Conservation (phyloP, 2,888 invertebrate genomes). For the Blastobasis lacticolella region DNA sequence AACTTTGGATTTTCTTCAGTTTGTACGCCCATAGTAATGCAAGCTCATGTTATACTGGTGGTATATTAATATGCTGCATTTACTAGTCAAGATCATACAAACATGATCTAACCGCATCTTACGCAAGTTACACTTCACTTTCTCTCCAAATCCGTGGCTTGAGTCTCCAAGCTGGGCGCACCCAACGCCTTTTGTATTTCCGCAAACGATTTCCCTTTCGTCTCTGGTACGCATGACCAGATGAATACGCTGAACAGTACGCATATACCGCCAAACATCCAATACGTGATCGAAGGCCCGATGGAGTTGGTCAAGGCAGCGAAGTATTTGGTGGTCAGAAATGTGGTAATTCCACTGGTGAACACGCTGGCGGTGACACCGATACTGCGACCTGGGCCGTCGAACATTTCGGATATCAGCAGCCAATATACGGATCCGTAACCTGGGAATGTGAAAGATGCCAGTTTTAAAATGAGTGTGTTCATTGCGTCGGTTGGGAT, state of each 20-base stretch:
- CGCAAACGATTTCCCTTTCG: slow-evolving; percentile 46
- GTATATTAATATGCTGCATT: too few relatives aligned
- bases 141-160: too few relatives aligned
- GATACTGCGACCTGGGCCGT: slow-evolving; percentile 32
- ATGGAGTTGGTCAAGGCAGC: slow-evolving; percentile 22
- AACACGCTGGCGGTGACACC: slow-evolving; percentile 27
- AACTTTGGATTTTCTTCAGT: too few relatives aligned
- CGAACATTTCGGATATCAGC: slow-evolving; percentile 41
- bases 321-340: slow-evolving; percentile 39
- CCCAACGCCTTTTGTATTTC: slow-evolving; percentile 44
- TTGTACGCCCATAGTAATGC: too few relatives aligned
- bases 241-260: slow-evolving; percentile 26
- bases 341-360: slow-evolving; percentile 18
- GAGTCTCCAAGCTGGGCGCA: background rate
- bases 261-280: slow-evolving; percentile 30
- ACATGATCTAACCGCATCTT: too few relatives aligned
- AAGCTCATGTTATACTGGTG: too few relatives aligned
- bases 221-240: slow-evolving; percentile 42
- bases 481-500: too few relatives aligned
- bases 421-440: slow-evolving; percentile 43
- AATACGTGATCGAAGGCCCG: slow-evolving; percentile 39
- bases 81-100: too few relatives aligned
- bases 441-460: slow-evolving; percentile 27
- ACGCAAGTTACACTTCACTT: too few relatives aligned
- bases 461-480: background rate